Evolutionary conservation across 2,888 invertebrate genomes (phyloP), one percentile per base, ranked within the genome.

Genomic region (Drosophila setosimentum): DNA sequence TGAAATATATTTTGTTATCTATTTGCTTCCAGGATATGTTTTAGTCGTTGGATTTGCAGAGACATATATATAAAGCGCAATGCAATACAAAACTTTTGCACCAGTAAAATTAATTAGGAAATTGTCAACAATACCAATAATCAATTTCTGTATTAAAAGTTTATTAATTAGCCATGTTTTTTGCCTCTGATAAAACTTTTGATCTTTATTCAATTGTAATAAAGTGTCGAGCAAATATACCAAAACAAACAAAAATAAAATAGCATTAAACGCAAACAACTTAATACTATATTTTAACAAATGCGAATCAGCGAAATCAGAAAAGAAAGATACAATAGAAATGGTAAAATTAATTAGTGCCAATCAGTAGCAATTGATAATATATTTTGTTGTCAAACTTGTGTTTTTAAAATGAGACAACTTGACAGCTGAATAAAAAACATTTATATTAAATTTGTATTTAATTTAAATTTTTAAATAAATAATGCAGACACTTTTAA

Each of bases 61-160:
- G 7, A 3, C 4, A 16, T 8, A 8, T 27, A 7, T 4, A 59
- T 30, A 53, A 60, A 18, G 24, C 32, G 3, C 29, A 40, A 7
- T 51, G 59, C 58, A 74, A 32, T 29, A 24, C n/a, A 37, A 7
- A 66, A 75, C 57, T 75, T 79, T 57, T 29, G 37, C 57, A 63
- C 16, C 10, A 16, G 33, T 30, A 1, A 45, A 37, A 53, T 63
- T 80, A 49, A 74, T 77, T 70, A 53, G 62, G n/a, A 30, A 40
- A 51, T 48, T 33, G 32, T 30, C 11, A 64, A 48, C 51, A 68
- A 30, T 51, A 54, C 45, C 57, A 61, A 48, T 45, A 50, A 58
- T 67, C 61, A 70, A 80, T 78, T 53, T 51, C 64, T 61, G 53
- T 58, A 62, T 70, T 45, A 54, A 75, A 78, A 80, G 70, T 78